phyloP scores from a whole-genome alignment of 1,140 invertebrate species.

The Muscidifurax raptorellus region DNA sequence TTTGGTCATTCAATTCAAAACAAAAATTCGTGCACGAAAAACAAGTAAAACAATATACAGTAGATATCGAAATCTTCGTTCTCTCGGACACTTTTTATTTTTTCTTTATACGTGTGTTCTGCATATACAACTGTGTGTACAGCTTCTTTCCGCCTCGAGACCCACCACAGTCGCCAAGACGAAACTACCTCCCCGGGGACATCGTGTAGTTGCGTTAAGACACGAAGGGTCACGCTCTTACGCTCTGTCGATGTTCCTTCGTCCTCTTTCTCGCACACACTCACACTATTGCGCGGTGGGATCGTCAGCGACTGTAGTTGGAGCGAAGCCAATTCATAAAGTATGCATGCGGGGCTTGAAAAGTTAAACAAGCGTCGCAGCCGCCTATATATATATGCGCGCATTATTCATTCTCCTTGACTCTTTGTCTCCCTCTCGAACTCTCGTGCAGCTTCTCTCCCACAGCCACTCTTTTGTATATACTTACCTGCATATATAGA shows the following conservation, averaged over 20 bases:
- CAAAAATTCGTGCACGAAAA: too few relatives aligned
- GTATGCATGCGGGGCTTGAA: slow-evolving; percentile 11
- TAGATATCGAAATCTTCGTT: too few relatives aligned
- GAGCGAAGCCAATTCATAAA: slow-evolving; percentile 24
- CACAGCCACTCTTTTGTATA: not conserved
- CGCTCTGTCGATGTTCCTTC: not conserved
- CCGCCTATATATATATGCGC: not conserved
- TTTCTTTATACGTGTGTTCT: too few relatives aligned
- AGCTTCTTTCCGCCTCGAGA: too few relatives aligned
- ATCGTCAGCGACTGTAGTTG: not conserved
- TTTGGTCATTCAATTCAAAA: too few relatives aligned
- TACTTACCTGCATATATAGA: not conserved
- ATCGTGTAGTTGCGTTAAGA: not conserved
- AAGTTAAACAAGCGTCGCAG: slow-evolving; percentile 20
- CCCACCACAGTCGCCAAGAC: too few relatives aligned
- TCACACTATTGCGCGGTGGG: not conserved
- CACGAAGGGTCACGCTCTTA: slow-evolving; percentile 2
- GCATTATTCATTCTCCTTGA: slow-evolving; percentile 27
- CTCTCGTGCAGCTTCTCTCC: too few relatives aligned
- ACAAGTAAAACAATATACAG: too few relatives aligned
- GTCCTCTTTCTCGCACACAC: not conserved
- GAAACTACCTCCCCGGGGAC: too few relatives aligned
- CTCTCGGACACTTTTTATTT: too few relatives aligned
- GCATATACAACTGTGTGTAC: too few relatives aligned
- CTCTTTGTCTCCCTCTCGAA: not conserved